Evolutionary conservation across 2,888 invertebrate genomes (phyloP).

Genomic region (Chymomyza fuscimana): DNA sequence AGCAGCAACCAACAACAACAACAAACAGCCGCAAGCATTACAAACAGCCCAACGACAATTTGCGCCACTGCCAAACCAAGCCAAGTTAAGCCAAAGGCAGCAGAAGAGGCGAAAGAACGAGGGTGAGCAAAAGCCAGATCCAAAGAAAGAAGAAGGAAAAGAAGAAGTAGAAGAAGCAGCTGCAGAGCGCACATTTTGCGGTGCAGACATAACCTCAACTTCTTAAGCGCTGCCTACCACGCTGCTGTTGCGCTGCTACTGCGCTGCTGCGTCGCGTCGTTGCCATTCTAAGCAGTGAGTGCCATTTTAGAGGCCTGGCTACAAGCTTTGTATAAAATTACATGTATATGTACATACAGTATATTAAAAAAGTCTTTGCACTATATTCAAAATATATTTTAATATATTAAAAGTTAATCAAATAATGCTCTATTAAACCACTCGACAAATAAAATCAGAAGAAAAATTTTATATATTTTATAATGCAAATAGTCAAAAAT

Average conservation of each 20-base stretch:
- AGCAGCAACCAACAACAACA: background rate
- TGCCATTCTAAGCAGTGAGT: conserved; percentile 51
- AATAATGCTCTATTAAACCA: too few species aligned
- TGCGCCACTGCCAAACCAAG: background rate
- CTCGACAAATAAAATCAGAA: too few species aligned
- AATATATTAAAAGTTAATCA: too few species aligned
- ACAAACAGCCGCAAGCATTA: background rate
- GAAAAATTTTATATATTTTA: too few species aligned
- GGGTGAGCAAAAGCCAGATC: conserved; percentile 2
- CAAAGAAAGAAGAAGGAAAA: background rate
- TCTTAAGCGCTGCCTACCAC: conserved; percentile 73
- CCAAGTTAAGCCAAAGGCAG: background rate
- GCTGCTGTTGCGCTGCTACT: conserved; percentile 55
- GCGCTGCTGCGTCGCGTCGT: conserved; percentile 17
- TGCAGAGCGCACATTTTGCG: conserved; percentile 63
- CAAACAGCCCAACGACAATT: too few species aligned
- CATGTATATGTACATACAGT: conserved; percentile 5
- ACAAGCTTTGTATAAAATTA: conserved; percentile 47
- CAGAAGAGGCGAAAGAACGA: background rate
- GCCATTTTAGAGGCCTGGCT: conserved; percentile 73
- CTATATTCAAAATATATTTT: too few species aligned
- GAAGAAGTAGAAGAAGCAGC: conserved; percentile 1
- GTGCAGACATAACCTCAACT: conserved; percentile 73
- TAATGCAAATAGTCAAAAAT: too few species aligned
- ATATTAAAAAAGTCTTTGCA: too few species aligned